Conservation (phyloP, 2,113 vertebrate species). For the Osmerus eperlanus region DNA sequence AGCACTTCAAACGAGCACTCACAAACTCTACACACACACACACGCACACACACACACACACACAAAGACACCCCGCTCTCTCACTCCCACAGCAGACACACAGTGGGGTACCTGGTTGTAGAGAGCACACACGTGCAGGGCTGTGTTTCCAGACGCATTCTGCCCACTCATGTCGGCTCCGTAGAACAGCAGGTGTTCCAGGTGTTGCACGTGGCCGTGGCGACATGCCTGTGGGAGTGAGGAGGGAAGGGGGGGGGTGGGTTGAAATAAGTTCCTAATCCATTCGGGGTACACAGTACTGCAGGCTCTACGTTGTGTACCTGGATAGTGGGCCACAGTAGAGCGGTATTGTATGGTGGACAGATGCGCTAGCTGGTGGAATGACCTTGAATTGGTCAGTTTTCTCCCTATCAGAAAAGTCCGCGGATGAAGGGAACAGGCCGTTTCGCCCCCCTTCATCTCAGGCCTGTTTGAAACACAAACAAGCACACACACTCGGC, state of each 20-base stretch:
- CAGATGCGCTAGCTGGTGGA: no score
- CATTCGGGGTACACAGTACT: no score
- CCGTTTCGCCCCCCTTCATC: no score
- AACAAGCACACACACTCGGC: slow-evolving; percentile 29
- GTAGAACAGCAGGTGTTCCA: slow-evolving; percentile 96
- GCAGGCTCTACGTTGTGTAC: no score
- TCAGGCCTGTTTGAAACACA: slow-evolving; percentile 36
- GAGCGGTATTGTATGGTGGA: no score
- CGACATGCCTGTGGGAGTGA: slow-evolving; percentile 81
- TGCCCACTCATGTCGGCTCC: slow-evolving; percentile 90
- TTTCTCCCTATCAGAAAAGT: no score
- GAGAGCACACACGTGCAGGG: slow-evolving; percentile 91
- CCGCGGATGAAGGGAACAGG: no score
- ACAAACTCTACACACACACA: background rate
- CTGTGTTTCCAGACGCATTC: slow-evolving; percentile 95
- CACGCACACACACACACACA: background rate
- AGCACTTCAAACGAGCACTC: background rate
- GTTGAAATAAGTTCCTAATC: no score
- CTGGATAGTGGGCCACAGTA: no score
- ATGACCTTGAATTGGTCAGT: no score
- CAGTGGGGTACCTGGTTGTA: slow-evolving; percentile 87
- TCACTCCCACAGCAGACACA: background rate
- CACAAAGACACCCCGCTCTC: background rate
- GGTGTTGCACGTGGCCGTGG: slow-evolving; percentile 92
- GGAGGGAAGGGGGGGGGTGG: no score